phyloP scores from a whole-genome alignment of 2,113 vertebrate species.

The Lanius ludovicianus region DNA sequence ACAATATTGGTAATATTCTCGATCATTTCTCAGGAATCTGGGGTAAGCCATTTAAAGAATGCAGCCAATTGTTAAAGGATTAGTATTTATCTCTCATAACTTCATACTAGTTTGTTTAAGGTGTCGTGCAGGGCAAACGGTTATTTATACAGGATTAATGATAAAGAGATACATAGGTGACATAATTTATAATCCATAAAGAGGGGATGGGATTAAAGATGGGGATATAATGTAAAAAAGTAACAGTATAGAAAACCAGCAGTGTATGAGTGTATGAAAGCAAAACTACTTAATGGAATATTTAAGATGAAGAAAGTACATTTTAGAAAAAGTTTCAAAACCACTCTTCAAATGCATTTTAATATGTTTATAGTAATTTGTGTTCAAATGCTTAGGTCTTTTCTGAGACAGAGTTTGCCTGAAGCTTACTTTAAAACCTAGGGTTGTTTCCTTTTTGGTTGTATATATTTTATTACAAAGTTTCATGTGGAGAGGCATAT shows the following conservation, averaged over 20 bases:
- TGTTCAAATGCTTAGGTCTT: not conserved
- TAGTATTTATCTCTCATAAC: not conserved
- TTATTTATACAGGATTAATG: not conserved
- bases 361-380: not conserved
- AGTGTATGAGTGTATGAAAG: not conserved
- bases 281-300: not conserved
- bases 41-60: not conserved
- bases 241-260: not conserved
- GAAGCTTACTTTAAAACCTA: not conserved
- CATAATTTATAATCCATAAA: not conserved
- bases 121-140: not conserved
- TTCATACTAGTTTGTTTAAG: not conserved
- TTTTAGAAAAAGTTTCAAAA: not conserved
- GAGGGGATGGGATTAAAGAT: not conserved
- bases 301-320: not conserved
- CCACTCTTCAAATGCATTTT: not conserved
- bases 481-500: not conserved
- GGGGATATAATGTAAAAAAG: not conserved
- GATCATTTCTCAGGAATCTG: not conserved
- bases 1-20: not conserved
- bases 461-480: not conserved
- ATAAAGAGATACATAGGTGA: not conserved
- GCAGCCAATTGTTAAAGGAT: not conserved
- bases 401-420: not conserved
- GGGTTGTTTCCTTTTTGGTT: accelerated